These are phyloP conservation scores for Microctenopoma steveboyesi DNA, from an alignment of 2,797 vertebrate species.

Conservation along the genomic window DNA sequence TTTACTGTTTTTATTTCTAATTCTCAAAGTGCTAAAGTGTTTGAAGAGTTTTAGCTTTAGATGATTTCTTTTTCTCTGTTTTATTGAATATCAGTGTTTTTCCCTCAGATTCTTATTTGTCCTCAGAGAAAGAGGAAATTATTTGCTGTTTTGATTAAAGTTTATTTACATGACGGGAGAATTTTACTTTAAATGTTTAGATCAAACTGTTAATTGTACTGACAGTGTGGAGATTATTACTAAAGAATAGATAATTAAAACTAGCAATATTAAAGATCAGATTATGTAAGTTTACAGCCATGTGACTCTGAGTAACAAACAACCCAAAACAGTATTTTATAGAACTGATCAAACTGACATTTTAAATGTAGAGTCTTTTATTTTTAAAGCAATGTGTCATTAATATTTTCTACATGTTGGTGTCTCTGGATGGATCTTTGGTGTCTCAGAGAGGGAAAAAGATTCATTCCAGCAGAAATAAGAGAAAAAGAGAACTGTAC, in stretches of 20 bases:
- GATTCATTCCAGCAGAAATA: conserved; percentile 35
- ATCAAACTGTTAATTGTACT: no score
- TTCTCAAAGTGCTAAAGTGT: conserved; percentile 74
- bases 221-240: not conserved
- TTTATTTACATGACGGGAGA: not conserved
- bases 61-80: conserved; percentile 52
- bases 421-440: conserved; percentile 47
- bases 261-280: conserved; percentile 8
- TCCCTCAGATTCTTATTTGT: conserved; percentile 14
- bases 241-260: not conserved
- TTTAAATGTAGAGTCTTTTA: conserved; percentile 11
- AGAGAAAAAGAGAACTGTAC: conserved; percentile 43
- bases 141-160: not conserved
- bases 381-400: conserved; percentile 30
- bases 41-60: conserved; percentile 62
- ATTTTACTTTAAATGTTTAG: not conserved
- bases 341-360: conserved; percentile 26
- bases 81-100: conserved; percentile 55
- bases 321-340: conserved; percentile 29
- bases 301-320: conserved; percentile 24
- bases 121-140: not conserved
- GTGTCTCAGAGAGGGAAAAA: conserved; percentile 58
- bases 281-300: not conserved
- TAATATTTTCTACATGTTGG: conserved; percentile 20
- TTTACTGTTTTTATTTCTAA: conserved; percentile 54